These are phyloP conservation scores for Eristalis intricaria DNA, from an alignment of 2,888 invertebrate genomes.

Conservation along the genomic window DNA sequence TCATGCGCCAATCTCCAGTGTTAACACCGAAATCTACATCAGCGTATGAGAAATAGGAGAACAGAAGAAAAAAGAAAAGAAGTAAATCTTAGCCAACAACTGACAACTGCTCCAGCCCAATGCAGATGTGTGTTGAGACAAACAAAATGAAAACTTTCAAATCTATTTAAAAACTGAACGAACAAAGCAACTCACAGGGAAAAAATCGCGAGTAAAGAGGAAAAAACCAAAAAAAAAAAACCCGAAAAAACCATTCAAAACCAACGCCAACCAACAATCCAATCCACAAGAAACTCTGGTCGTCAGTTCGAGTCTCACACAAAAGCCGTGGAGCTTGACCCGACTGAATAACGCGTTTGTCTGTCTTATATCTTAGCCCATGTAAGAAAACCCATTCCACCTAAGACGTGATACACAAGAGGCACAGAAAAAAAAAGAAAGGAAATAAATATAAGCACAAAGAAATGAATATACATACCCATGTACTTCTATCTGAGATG, in stretches of 20 bases:
- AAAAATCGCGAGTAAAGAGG: neutral
- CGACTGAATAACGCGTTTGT: slow-evolving; percentile 48
- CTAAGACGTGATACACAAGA: neutral
- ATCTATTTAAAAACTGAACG: slow-evolving; percentile 46
- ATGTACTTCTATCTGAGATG: neutral
- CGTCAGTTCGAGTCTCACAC: slow-evolving; percentile 64
- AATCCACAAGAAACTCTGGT: neutral
- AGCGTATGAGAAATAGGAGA: slow-evolving; percentile 11
- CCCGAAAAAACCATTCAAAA: slow-evolving; percentile 35
- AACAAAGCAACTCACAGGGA: slow-evolving; percentile 15
- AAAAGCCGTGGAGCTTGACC: slow-evolving; percentile 67
- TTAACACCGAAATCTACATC: slow-evolving; percentile 40
- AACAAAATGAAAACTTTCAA: slow-evolving; percentile 57
- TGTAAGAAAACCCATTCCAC: slow-evolving; percentile 26
- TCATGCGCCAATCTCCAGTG: slow-evolving; percentile 61
- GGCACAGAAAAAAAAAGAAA: slow-evolving; percentile 54
- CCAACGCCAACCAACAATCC: slow-evolving; percentile 59
- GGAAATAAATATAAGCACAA: slow-evolving; percentile 57
- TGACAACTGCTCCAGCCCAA: slow-evolving; percentile 6
- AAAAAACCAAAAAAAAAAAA: slow-evolving; percentile 6
- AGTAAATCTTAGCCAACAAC: neutral
- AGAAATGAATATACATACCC: neutral
- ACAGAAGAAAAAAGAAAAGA: slow-evolving; percentile 25
- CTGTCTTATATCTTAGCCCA: slow-evolving; percentile 23
- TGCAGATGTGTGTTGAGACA: slow-evolving; percentile 26